Conservation (phyloP, 2,888 invertebrate species). For the Dynastes grantii region DNA sequence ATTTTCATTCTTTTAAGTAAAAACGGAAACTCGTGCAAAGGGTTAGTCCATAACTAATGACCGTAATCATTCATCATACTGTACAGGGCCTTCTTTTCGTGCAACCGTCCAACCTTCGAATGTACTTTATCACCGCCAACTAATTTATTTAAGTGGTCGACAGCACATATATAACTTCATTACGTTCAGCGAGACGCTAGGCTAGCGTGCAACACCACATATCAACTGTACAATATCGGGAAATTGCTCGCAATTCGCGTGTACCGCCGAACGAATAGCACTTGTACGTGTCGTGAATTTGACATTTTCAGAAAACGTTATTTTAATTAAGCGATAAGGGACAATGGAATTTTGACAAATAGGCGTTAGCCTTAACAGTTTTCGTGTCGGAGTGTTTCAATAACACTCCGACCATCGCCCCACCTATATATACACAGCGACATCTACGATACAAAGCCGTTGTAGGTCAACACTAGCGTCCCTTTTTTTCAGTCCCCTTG, state of each 20-base stretch:
- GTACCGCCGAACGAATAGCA: conserved; percentile 31
- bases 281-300: conserved; percentile 45
- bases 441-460: not conserved
- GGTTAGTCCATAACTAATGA: not conserved
- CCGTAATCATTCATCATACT: conserved; percentile 16
- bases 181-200: conserved; percentile 1
- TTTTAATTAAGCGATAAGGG: conserved; percentile 49
- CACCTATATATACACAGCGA: not conserved
- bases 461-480: conserved; percentile 5
- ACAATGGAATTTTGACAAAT: conserved; percentile 52
- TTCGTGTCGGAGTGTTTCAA: conserved; percentile 45
- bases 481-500: conserved; percentile 1
- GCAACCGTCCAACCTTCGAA: conserved; percentile 32
- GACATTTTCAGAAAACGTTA: conserved; percentile 45
- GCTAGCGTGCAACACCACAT: conserved; percentile 24
- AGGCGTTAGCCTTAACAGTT: conserved; percentile 47
- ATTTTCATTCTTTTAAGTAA: too few species aligned
- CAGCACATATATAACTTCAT: conserved; percentile 40
- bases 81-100: not conserved
- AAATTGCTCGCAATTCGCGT: conserved; percentile 40
- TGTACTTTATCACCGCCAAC: conserved; percentile 36
- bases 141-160: conserved; percentile 46
- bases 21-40: not conserved
- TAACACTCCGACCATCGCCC: conserved; percentile 13
- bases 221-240: conserved; percentile 3